phyloP scores from a whole-genome alignment of 1,140 invertebrate species.

The Anadara kagoshimensis region DNA sequence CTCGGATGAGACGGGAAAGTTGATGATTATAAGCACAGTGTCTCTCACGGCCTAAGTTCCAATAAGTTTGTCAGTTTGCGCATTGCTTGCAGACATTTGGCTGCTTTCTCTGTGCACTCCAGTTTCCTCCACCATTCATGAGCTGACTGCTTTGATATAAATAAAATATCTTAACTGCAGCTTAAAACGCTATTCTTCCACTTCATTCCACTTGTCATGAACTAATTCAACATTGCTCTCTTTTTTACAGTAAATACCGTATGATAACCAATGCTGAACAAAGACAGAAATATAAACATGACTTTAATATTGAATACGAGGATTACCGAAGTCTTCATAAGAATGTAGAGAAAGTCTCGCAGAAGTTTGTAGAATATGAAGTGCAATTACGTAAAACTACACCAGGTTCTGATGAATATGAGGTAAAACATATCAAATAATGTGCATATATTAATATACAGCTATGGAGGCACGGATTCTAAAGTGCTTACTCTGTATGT shows the following conservation, averaged over 20 bases:
- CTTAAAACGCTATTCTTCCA: no score
- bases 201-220: no score
- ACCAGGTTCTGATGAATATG: constrained; percentile 75
- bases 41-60: no score
- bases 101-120: no score
- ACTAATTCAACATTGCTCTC: no score
- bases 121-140: no score
- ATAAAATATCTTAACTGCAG: no score
- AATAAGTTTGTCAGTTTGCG: no score
- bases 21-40: no score
- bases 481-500: not conserved
- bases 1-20: no score
- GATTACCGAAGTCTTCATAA: constrained; percentile 87
- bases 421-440: constrained; percentile 68
- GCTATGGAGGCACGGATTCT: not conserved
- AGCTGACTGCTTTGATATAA: no score
- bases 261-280: constrained; percentile 85
- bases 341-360: constrained; percentile 84
- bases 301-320: constrained; percentile 89
- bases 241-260: constrained; percentile 82
- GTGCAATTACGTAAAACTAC: constrained; percentile 78
- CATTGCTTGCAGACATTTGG: no score
- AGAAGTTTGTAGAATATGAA: constrained; percentile 84
- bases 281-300: constrained; percentile 88
- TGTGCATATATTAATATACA: not conserved